Evolutionary conservation across 2,888 invertebrate species (phyloP).

Genomic region (Caprella mutica): DNA sequence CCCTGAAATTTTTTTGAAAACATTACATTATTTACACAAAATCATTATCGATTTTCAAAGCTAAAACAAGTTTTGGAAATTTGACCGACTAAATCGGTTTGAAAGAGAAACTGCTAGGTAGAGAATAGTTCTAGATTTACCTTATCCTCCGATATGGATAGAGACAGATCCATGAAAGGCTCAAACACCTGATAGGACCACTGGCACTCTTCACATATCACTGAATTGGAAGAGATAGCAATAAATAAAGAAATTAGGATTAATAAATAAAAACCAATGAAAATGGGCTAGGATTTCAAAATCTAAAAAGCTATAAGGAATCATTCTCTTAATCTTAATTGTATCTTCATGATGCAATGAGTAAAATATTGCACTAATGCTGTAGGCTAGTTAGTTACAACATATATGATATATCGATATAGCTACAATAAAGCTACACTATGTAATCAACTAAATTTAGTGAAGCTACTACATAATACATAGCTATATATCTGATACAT

Average conservation of each 20-base stretch:
- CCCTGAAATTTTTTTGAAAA: constrained; percentile 12
- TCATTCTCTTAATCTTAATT: too few species aligned
- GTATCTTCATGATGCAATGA: too few species aligned
- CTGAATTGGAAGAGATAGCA: constrained; percentile 32
- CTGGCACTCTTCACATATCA: constrained; percentile 78
- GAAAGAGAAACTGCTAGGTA: too few species aligned
- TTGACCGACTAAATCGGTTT: too few species aligned
- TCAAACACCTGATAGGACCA: constrained; percentile 78
- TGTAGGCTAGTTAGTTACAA: too few species aligned
- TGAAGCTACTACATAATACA: neutral
- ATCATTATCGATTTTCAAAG: neutral
- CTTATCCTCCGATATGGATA: constrained; percentile 56
- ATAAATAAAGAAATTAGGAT: neutral
- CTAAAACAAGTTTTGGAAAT: too few species aligned
- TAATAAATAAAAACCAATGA: neutral
- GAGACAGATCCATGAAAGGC: constrained; percentile 85
- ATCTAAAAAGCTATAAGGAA: too few species aligned
- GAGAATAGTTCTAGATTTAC: too few species aligned
- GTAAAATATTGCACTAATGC: too few species aligned
- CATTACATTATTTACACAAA: neutral
- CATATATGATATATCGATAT: too few species aligned
- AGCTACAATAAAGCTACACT: too few species aligned
- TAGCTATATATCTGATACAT: neutral
- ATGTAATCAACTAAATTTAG: neutral
- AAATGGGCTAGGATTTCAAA: neutral